These are phyloP conservation scores for Pandion haliaetus DNA, from an alignment of 2,113 vertebrate species.

Conservation along the genomic window DNA sequence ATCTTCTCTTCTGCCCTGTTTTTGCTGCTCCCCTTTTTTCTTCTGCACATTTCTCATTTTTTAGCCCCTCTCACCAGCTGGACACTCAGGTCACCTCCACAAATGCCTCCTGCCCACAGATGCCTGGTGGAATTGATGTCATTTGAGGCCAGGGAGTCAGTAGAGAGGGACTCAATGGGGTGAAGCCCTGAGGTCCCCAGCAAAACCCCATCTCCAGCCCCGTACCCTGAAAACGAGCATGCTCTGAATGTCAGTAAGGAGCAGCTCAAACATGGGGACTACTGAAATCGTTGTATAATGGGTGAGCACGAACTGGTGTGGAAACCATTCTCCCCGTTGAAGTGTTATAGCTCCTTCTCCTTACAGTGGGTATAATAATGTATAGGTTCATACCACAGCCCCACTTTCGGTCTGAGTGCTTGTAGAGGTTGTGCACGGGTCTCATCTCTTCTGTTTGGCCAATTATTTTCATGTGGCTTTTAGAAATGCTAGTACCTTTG, in stretches of 20 bases:
- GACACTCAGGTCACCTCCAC: accelerated
- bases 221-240: neutral
- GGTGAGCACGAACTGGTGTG: neutral
- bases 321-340: neutral
- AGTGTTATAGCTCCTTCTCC: neutral
- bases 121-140: neutral
- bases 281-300: neutral
- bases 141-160: neutral
- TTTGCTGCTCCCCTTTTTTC: neutral
- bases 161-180: neutral
- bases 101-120: neutral
- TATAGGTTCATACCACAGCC: neutral
- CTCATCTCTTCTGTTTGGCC: neutral
- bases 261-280: accelerated
- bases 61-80: neutral
- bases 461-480: neutral
- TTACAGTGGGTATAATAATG: neutral
- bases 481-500: neutral
- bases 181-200: neutral
- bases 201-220: neutral
- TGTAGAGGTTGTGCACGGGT: neutral
- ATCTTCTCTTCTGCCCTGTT: neutral
- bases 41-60: neutral
- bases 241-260: neutral
- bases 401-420: neutral